Base-by-base conservation (phyloP, 2,888 invertebrate species). In the Pammene aurita region DNA sequence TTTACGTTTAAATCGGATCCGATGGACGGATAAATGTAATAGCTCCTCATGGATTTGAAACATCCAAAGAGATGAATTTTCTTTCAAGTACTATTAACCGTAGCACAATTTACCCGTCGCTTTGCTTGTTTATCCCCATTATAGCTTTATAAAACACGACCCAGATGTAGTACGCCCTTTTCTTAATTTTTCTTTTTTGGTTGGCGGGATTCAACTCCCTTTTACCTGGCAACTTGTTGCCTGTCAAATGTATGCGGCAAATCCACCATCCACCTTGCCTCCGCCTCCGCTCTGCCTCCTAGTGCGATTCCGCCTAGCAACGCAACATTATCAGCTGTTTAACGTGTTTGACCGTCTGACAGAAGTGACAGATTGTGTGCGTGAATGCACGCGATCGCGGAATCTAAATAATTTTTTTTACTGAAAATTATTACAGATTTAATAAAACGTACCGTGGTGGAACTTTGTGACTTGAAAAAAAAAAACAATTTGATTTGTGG, bases 301-400 rank as follows among this genome's bases (percentile, higher is more conserved):
- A n/a, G n/a, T n/a, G n/a, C n/a, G n/a, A n/a, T n/a, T n/a, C n/a
- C n/a, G n/a, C n/a, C 26, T 26, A 26, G 26, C 26, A 26, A 26
- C 26, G 26, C 26, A 4, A 26, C 26, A 34, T 44, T 35, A 35
- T 61, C 61, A 61, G 61, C 61, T 26, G 26, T 26, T 26, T n/a
- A n/a, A n/a, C n/a, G 26, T 61, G 61, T 50, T 61, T 50, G 60
- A n/a, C n/a, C n/a, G n/a, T n/a, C n/a, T n/a, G n/a, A n/a, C n/a
- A n/a, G n/a, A n/a, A n/a, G n/a, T n/a, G n/a, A 60, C 48, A 48
- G 61, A 38, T 38, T 10, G 35, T 48, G 0, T 13, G 11, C 4
- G 5, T n/a, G 13, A 13, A 13, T 6, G 48, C 16, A 18, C 38
- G 16, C 58, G n/a, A 46, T 46, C 34, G 42, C 26, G 18, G 42